phyloP scores from a whole-genome alignment of 2,113 vertebrate genomes.

The Anarrhichthys ocellatus region DNA sequence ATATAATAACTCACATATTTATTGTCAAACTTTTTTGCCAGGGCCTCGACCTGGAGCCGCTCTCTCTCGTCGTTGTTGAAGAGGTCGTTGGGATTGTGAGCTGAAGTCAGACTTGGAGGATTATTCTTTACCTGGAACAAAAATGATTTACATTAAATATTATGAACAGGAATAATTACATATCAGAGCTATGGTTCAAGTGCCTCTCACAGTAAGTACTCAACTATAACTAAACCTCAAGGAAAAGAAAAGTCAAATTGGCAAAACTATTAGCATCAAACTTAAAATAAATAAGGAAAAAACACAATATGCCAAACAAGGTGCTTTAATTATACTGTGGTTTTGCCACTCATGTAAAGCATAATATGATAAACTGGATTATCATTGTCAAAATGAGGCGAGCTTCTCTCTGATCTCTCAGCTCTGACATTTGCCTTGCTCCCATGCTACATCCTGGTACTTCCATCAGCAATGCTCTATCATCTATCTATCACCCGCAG shows the following conservation, averaged over 20 bases:
- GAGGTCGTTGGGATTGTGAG: constrained; percentile 81
- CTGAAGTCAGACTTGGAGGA: constrained; percentile 32
- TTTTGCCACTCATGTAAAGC: neutral
- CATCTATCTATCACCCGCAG: constrained; percentile 74
- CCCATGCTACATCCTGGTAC: constrained; percentile 74
- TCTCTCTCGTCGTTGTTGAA: constrained; percentile 90
- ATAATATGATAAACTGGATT: neutral
- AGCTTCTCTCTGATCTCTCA: constrained; percentile 22
- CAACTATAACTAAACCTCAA: neutral
- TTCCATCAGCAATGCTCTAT: constrained; percentile 71
- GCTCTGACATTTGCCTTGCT: constrained; percentile 67
- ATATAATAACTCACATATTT: constrained; percentile 92
- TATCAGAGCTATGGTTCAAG: neutral
- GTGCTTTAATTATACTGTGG: neutral
- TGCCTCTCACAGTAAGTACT: neutral
- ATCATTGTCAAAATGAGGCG: constrained; percentile 18
- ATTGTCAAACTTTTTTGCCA: constrained; percentile 96
- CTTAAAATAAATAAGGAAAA: neutral
- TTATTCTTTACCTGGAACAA: constrained; percentile 71
- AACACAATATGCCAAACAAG: neutral
- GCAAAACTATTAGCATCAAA: neutral
- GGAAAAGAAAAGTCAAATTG: neutral
- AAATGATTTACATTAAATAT: neutral
- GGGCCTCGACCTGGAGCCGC: constrained; percentile 89
- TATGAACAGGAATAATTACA: neutral